These are phyloP conservation scores for Leptopilina syphax DNA, from an alignment of 2,888 invertebrate genomes.

Conservation along the genomic window DNA sequence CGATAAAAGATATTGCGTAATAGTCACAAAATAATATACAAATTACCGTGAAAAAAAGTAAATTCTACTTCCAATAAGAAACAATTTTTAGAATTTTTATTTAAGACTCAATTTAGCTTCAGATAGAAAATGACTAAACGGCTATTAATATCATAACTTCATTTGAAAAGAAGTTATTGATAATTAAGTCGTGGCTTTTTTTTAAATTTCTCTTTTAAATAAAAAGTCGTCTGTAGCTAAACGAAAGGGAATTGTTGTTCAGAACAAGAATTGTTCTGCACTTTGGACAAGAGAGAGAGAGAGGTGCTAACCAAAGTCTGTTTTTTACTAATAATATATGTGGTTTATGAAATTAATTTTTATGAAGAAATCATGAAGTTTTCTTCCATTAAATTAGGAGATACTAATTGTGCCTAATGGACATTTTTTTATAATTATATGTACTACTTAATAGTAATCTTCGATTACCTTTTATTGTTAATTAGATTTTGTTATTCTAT, in stretches of 20 bases:
- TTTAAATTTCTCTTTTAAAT: neutral
- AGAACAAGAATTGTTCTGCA: neutral
- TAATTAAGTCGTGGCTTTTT: neutral
- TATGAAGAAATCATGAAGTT: conserved; percentile 37
- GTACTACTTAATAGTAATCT: neutral
- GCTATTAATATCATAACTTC: neutral
- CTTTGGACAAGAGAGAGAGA: conserved; percentile 29
- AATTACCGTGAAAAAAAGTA: neutral
- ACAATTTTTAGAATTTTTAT: conserved; percentile 1
- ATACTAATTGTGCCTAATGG: conserved; percentile 37
- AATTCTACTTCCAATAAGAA: neutral
- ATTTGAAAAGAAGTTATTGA: neutral
- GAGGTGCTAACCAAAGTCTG: conserved; percentile 59
- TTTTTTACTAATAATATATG: conserved; percentile 40
- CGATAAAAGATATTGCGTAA: neutral
- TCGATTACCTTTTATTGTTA: conserved; percentile 2
- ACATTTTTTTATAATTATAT: conserved; percentile 8
- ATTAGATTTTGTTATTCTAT: conserved; percentile 23
- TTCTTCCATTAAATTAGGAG: conserved; percentile 35
- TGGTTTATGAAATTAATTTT: conserved; percentile 37
- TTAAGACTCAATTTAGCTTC: neutral
- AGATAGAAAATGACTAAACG: neutral
- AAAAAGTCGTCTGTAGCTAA: conserved; percentile 21
- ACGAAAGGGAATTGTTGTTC: neutral
- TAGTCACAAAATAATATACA: neutral